A percentile compares a stretch with the other conserved stretches of the same genome.
Conservation (phyloP, 2,888 invertebrate genomes). For the Cataglyphis albicans region DNA sequence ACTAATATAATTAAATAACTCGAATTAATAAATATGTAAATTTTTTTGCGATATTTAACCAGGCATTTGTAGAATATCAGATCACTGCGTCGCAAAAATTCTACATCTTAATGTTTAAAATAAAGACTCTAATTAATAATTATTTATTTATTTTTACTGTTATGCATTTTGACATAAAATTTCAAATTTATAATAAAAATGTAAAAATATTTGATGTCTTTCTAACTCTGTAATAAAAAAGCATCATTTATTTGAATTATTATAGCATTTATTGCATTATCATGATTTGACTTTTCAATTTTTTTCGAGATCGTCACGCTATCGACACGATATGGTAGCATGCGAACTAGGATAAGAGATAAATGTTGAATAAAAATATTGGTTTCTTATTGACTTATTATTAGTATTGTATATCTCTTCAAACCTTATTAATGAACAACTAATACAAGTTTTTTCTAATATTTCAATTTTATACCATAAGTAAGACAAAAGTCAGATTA, state of each 20-base stretch:
- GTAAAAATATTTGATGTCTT: neutral
- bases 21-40: neutral
- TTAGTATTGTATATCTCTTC: neutral
- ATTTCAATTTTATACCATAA: neutral
- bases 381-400: neutral
- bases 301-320: neutral
- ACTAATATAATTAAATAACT: slow-evolving; percentile 6
- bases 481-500: neutral
- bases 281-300: neutral
- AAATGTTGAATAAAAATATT: neutral
- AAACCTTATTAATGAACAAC: neutral
- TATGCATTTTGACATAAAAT: neutral
- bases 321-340: neutral
- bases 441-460: neutral
- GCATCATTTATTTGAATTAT: neutral
- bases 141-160: neutral
- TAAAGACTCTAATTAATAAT: neutral
- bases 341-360: neutral
- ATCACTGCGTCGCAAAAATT: neutral
- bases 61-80: neutral
- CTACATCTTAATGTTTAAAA: neutral
- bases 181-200: neutral
- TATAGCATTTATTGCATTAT: neutral
- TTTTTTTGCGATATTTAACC: neutral
- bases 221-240: neutral